phyloP scores from a whole-genome alignment of 2,797 vertebrate species.

The Xenops minutus region DNA sequence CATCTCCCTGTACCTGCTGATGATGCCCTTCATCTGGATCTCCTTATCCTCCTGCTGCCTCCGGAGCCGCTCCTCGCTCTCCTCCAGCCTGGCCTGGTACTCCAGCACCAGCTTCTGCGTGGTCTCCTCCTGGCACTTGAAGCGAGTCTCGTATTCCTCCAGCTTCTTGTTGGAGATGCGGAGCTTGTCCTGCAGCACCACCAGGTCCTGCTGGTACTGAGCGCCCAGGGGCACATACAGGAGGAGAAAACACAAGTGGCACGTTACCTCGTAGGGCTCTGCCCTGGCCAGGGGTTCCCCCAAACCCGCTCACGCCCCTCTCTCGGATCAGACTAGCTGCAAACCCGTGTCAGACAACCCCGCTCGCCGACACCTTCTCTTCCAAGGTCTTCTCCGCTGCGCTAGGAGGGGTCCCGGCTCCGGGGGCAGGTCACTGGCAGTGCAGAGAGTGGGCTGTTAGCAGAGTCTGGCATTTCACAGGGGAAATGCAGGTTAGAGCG shows the following conservation, averaged over 20 bases:
- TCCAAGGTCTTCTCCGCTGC: neutral
- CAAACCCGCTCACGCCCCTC: neutral
- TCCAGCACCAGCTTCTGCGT: conserved; percentile 95
- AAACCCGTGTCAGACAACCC: conserved; percentile 37
- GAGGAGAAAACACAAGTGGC: neutral
- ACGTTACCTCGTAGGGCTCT: neutral
- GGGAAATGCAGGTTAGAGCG: conserved; percentile 13
- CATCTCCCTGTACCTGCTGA: conserved; percentile 85
- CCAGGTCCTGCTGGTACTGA: conserved; percentile 92
- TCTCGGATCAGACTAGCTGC: conserved; percentile 9
- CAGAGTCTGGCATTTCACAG: conserved; percentile 21
- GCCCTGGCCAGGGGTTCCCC: neutral
- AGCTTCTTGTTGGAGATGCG: conserved; percentile 93
- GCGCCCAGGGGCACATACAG: conserved; percentile 18
- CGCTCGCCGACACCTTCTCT: conserved; percentile 30
- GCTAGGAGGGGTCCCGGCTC: neutral
- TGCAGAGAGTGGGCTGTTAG: conserved; percentile 48
- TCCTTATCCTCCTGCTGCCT: conserved; percentile 97
- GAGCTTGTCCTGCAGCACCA: conserved; percentile 93
- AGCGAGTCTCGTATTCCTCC: conserved; percentile 92
- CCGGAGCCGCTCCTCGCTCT: conserved; percentile 92
- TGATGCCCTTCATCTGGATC: conserved; percentile 98
- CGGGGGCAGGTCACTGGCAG: conserved; percentile 28
- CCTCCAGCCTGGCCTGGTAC: conserved; percentile 95
- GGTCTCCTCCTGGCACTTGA: conserved; percentile 95